These are phyloP conservation scores for Homalodisca vitripennis DNA, from an alignment of 1,140 invertebrate genomes.

Conservation along the genomic window DNA sequence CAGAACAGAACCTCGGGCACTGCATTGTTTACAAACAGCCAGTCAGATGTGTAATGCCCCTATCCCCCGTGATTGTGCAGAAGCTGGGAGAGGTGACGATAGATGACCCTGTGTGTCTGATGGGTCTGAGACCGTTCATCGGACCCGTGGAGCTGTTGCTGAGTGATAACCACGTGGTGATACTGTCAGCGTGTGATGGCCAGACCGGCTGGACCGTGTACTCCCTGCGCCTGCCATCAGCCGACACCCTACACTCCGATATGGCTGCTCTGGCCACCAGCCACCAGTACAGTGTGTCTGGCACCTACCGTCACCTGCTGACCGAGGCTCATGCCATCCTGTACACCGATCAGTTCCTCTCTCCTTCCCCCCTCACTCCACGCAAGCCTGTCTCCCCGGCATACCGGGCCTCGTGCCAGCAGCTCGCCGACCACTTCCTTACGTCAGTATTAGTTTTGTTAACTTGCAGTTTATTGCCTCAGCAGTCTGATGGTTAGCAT, in stretches of 20 bases:
- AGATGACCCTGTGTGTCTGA: constrained; percentile 65
- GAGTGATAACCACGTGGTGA: constrained; percentile 59
- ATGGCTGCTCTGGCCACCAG: constrained; percentile 63
- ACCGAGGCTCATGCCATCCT: constrained; percentile 66
- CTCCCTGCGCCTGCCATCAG: constrained; percentile 58
- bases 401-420: constrained; percentile 2
- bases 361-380: constrained; percentile 35
- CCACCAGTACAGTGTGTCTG: constrained; percentile 51
- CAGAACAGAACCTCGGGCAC: too few species aligned
- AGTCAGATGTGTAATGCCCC: too few species aligned
- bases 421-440: constrained; percentile 21
- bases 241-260: constrained; percentile 62
- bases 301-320: constrained; percentile 64
- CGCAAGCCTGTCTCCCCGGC: constrained; percentile 11
- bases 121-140: constrained; percentile 70
- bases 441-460: constrained; percentile 1
- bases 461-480: neutral
- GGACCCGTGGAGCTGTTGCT: constrained; percentile 65
- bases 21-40: too few species aligned
- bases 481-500: too few species aligned
- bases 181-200: constrained; percentile 62
- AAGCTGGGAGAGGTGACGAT: constrained; percentile 42
- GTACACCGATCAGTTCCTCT: constrained; percentile 42
- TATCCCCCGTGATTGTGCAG: too few species aligned
- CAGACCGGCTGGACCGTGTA: constrained; percentile 61